Conservation (phyloP, 2,888 invertebrate species). For the Resseliella maxima region DNA sequence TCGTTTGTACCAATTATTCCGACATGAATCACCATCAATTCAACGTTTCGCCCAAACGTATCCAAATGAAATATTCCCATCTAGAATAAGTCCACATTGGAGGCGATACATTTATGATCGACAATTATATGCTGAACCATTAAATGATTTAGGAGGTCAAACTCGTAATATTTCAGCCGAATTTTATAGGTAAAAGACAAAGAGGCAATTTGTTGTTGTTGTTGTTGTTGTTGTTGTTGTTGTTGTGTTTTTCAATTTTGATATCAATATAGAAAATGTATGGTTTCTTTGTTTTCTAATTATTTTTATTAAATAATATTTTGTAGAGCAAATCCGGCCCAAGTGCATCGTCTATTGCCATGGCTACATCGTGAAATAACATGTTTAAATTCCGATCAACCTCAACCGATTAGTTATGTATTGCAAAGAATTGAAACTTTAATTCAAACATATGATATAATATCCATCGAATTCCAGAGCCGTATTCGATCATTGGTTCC, state of each 20-base stretch:
- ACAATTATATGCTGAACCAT: constrained; percentile 79
- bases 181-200: constrained; percentile 75
- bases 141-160: constrained; percentile 77
- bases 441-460: constrained; percentile 74
- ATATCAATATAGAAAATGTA: constrained; percentile 56
- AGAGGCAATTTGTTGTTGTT: constrained; percentile 36
- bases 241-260: neutral
- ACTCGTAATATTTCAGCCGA: constrained; percentile 80
- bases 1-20: constrained; percentile 42
- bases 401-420: constrained; percentile 75
- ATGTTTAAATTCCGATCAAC: constrained; percentile 73
- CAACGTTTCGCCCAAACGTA: constrained; percentile 56
- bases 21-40: constrained; percentile 6
- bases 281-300: constrained; percentile 42
- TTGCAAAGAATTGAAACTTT: constrained; percentile 77
- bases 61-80: constrained; percentile 58
- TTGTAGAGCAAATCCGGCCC: constrained; percentile 81
- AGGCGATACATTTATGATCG: constrained; percentile 80
- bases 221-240: constrained; percentile 54
- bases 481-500: constrained; percentile 77
- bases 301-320: constrained; percentile 36
- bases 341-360: constrained; percentile 83
- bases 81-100: constrained; percentile 64
- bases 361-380: constrained; percentile 90
- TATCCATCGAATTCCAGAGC: constrained; percentile 74